phyloP scores from a whole-genome alignment of 2,113 vertebrate species.

The Aegotheles bennettii region DNA sequence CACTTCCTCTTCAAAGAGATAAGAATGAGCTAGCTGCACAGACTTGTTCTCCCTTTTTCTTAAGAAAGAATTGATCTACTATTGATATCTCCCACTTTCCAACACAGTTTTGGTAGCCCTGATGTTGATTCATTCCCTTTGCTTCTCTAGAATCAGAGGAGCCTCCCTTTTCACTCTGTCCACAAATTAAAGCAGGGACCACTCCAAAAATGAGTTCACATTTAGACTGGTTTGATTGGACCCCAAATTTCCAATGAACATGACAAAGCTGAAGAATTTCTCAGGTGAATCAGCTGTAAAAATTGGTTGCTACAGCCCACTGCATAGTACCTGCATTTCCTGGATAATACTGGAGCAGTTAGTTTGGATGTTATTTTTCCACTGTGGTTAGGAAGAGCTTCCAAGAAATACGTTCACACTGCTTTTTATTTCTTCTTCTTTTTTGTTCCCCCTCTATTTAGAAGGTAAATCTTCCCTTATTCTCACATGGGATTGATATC shows the following conservation, averaged over 20 bases:
- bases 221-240: not conserved
- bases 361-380: not conserved
- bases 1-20: not conserved
- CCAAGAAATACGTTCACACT: not conserved
- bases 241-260: not conserved
- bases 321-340: not conserved
- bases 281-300: not conserved
- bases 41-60: not conserved
- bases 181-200: not conserved
- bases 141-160: not conserved
- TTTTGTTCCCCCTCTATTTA: not conserved
- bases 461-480: not conserved
- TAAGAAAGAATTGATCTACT: not conserved
- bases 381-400: not conserved
- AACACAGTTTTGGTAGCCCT: not conserved
- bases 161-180: not conserved
- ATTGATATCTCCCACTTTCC: not conserved
- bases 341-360: not conserved
- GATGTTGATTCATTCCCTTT: not conserved
- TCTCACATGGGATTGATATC: not conserved
- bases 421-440: rapidly evolving
- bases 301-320: not conserved
- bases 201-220: not conserved
- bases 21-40: not conserved
- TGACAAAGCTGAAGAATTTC: not conserved